A percentile compares a stretch with the other conserved stretches of the same genome.
These are phyloP conservation scores for Pedetes capensis DNA, from an alignment of 2,113 vertebrate species.

Conservation along the genomic window DNA sequence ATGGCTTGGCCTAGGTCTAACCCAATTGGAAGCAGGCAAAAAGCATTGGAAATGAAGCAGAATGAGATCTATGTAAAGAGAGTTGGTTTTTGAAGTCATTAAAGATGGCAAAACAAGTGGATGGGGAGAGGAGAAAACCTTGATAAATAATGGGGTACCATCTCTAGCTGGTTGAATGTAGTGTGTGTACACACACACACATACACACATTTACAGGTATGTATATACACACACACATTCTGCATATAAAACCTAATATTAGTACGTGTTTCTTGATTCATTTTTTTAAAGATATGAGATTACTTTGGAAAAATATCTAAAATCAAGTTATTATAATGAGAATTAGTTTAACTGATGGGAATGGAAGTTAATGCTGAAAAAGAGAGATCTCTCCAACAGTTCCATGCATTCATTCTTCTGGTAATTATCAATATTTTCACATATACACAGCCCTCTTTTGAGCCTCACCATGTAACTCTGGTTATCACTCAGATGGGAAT, in stretches of 20 bases:
- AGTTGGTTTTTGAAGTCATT: background rate
- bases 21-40: background rate
- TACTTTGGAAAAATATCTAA: background rate
- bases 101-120: background rate
- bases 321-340: background rate
- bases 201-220: background rate
- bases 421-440: background rate
- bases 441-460: background rate
- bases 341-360: background rate
- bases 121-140: background rate
- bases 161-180: background rate
- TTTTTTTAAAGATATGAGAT: background rate
- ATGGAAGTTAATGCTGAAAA: conserved; percentile 2
- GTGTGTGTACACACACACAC: background rate
- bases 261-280: background rate
- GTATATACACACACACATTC: background rate
- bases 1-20: background rate
- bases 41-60: background rate
- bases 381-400: background rate
- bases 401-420: background rate
- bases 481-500: background rate
- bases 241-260: background rate
- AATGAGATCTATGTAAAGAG: background rate
- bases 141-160: background rate
- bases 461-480: background rate